Conservation (phyloP, 2,797 vertebrate genomes). For the Lindbergichthys nudifrons region DNA sequence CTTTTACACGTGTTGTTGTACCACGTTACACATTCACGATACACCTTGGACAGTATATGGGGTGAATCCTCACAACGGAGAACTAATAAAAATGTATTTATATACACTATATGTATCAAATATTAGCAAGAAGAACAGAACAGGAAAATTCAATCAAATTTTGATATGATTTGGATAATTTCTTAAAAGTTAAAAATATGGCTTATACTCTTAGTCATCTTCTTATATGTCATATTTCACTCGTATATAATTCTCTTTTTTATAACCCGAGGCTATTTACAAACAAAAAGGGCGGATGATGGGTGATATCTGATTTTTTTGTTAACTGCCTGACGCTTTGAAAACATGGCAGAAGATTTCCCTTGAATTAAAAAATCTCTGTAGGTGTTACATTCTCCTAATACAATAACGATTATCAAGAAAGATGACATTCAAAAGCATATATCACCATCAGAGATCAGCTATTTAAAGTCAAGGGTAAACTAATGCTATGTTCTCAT, state of each 20-base stretch:
- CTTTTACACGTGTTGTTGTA: slow-evolving; percentile 33
- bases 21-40: slow-evolving; percentile 54
- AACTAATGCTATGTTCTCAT: slow-evolving; percentile 50
- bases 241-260: slow-evolving; percentile 68
- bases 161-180: slow-evolving; percentile 83
- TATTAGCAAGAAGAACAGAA: slow-evolving; percentile 80
- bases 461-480: slow-evolving; percentile 51
- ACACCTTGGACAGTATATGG: slow-evolving; percentile 46
- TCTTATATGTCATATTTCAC: slow-evolving; percentile 77
- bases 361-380: slow-evolving; percentile 46
- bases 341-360: slow-evolving; percentile 53
- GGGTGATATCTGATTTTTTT: slow-evolving; percentile 61
- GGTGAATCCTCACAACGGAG: slow-evolving; percentile 67
- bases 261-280: slow-evolving; percentile 83
- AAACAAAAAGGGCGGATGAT: slow-evolving; percentile 78
- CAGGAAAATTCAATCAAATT: slow-evolving; percentile 73
- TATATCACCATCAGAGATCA: slow-evolving; percentile 37
- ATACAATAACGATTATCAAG: background rate
- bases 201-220: slow-evolving; percentile 86
- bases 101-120: slow-evolving; percentile 80
- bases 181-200: slow-evolving; percentile 87
- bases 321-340: slow-evolving; percentile 53
- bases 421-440: slow-evolving; percentile 45
- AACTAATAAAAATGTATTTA: slow-evolving; percentile 71
- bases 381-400: slow-evolving; percentile 41